Conservation (phyloP, 1,140 invertebrate genomes). For the Lerema accius region DNA sequence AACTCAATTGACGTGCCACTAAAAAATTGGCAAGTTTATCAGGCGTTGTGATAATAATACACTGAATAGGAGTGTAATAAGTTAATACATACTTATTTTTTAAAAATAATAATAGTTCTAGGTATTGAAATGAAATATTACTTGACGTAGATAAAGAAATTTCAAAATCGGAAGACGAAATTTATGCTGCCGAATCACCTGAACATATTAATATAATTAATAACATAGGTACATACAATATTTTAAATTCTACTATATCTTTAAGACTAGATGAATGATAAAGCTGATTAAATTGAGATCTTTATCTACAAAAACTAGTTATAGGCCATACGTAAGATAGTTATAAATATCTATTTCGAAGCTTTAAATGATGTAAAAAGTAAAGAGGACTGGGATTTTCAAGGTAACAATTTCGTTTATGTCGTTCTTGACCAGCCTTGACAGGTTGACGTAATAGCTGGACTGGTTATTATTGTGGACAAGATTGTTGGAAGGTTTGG, state of each 20-base stretch:
- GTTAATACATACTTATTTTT: no score
- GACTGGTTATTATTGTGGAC: constrained; percentile 12
- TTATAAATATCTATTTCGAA: constrained; percentile 21
- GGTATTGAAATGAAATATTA: no score
- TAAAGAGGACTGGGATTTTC: constrained; percentile 16
- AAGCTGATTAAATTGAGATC: constrained; percentile 27
- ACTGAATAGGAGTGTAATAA: no score
- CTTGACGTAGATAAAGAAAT: no score
- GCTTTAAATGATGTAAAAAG: constrained; percentile 22
- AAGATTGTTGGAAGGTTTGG: neutral
- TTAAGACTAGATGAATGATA: constrained; percentile 31
- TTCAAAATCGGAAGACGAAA: no score
- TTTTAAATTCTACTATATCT: constrained; percentile 15
- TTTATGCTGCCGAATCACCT: constrained; percentile 10
- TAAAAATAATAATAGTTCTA: no score
- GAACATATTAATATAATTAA: constrained; percentile 10
- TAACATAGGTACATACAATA: constrained; percentile 20
- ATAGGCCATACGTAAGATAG: constrained; percentile 22
- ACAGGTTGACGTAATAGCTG: neutral
- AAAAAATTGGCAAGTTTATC: no score
- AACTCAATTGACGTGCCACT: no score
- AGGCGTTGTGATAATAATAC: no score
- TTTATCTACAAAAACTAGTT: constrained; percentile 28
- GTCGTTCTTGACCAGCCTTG: constrained; percentile 13
- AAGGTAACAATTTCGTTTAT: constrained; percentile 3